Conservation (phyloP, 2,888 invertebrate genomes). For the Agriopis leucophaearia region DNA sequence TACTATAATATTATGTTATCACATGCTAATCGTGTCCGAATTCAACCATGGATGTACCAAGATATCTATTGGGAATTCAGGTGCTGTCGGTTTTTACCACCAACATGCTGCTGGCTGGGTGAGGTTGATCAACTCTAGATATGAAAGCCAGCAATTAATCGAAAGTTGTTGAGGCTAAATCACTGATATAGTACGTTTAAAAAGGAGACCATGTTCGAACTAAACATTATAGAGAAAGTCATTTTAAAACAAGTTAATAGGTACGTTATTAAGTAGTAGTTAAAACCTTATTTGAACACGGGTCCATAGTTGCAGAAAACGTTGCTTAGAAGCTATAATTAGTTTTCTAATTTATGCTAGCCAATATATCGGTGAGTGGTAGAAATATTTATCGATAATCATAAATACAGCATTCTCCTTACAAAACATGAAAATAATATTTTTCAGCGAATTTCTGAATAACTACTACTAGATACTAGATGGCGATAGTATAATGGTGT, state of each 20-base stretch:
- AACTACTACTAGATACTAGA: slow-evolving; percentile 51
- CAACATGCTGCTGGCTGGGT: neutral
- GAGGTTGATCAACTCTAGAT: slow-evolving; percentile 13
- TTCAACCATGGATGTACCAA: too few species aligned
- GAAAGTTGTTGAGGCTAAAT: slow-evolving; percentile 43
- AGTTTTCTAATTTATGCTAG: neutral
- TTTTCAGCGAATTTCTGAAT: neutral
- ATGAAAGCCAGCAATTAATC: slow-evolving; percentile 43
- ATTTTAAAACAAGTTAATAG: slow-evolving; percentile 27
- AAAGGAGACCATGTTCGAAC: slow-evolving; percentile 25
- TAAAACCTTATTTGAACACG: slow-evolving; percentile 4
- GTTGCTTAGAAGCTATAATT: neutral
- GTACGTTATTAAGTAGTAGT: neutral
- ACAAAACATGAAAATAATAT: neutral
- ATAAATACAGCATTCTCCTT: neutral
- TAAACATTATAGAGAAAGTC: slow-evolving; percentile 34
- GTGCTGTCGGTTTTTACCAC: neutral
- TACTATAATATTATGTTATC: too few species aligned
- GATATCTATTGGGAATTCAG: too few species aligned
- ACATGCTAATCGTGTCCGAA: too few species aligned
- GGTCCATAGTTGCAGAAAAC: neutral
- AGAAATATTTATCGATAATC: neutral
- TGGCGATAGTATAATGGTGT: slow-evolving; percentile 53
- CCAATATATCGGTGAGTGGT: too few species aligned
- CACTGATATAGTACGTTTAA: slow-evolving; percentile 17